Evolutionary conservation across 2,113 vertebrate species (phyloP), one percentile per base, ranked within the genome.

Genomic region (Onychostruthus taczanowskii): DNA sequence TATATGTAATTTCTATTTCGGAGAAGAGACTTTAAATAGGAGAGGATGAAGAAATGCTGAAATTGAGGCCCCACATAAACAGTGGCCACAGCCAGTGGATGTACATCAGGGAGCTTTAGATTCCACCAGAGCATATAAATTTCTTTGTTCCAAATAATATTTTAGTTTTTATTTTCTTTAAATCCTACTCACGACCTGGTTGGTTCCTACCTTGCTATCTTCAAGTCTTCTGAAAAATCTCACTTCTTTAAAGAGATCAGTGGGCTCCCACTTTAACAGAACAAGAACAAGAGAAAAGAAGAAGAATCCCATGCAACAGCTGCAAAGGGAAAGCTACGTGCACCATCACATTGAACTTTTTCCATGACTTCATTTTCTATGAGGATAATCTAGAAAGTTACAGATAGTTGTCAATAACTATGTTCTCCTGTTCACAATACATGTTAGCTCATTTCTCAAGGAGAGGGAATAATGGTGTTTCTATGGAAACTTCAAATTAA

Each of bases 401-500:
- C 43, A 84, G 35, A 24, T 49, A 86, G 35, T 16, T 93, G 44
- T 46, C 63, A 26, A 9, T 55, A 80, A 49, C 19, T 49, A 0
- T n/a, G 49, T 77, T 90, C n/a, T 76, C 31, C 53, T 0, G 3
- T 68, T 76, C 76, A 49, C 58, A 61, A 49, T 22, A 35, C 22
- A 18, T 23, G 33, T 41, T 31, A 76, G 43, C n/a, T 73, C 41
- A 49, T 50, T 92, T 84, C 68, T 89, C 55, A 69, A 58, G 44
- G 53, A 68, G 13, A 68, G 5, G 4, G 13, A 89, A 83, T 92
- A 44, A 80, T 80, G 63, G 75, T 31, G 52, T 93, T 96, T 87
- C 93, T 75, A 89, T 77, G 55, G 80, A 87, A 94, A 96, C 55
- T 62, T 89, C 64, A 67, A 78, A 91, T 84, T 87, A 95, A 89